Evolutionary conservation across 2,888 invertebrate genomes (phyloP), one percentile per base, ranked within the genome.

Genomic region (Caenorhabditis sp.): DNA sequence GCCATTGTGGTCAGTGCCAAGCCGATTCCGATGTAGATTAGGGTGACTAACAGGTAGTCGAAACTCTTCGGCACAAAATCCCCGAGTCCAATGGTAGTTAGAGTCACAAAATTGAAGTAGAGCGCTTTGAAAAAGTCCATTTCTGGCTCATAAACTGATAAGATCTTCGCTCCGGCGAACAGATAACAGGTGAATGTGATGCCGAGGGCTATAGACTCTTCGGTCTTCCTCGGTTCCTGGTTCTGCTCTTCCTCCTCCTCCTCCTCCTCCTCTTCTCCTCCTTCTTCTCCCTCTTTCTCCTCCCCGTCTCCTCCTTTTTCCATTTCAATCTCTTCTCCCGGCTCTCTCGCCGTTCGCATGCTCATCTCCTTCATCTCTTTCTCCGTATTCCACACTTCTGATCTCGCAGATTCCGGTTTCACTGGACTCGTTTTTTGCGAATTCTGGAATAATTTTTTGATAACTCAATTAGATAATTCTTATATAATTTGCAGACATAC

Each of bases 61-160:
- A 85, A 86, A 72, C 89, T 88, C 72, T 87, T 88, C 13, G 90
- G 90, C 9, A 90, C 88, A 69, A 90, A 86, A 82, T 90, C 90
- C 5, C 90, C 90, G 24, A 90, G 56, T 53, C 90, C 89, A 44
- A 88, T 84, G 0, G 89, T 89, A 13, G 90, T 89, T 18, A 90
- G 68, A 3, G 90, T 89, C 24, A 90, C 89, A 74, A 90, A 90
- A 62, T 89, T 90, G 79, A 90, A 90, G 82, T 90, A 90, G 56
- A 90, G 62, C 2, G 89, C 90, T 35, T 87, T 87, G 85, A 90
- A 90, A 76, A 88, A 89, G 70, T 83, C 86, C 90, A 90, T 90
- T 64, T 90, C 88, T 22, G 88, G 89, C 61, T 90, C 90, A 76
- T 90, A 90, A n/a, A 83, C 82, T 13, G 87, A 85, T 37, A 88